Evolutionary conservation across 2,888 invertebrate genomes (phyloP).

Genomic region (Aspidiotus rigidus): DNA sequence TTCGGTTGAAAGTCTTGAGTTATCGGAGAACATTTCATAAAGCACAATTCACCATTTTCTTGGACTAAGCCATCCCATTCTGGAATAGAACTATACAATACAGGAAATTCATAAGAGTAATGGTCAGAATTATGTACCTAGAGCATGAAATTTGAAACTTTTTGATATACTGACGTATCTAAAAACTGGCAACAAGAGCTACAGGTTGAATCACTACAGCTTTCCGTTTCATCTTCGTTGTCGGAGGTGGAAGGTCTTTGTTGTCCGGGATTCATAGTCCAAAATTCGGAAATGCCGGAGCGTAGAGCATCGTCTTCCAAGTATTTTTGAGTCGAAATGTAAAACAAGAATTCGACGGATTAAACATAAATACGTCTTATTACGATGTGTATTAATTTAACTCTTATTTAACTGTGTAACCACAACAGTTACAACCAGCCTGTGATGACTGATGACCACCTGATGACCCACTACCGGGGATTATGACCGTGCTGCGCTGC

Average conservation of each 20-base stretch:
- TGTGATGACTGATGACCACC: no score
- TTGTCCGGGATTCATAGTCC: not conserved
- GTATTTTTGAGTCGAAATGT: no score
- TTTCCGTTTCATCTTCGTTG: not conserved
- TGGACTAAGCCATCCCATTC: constrained; percentile 60
- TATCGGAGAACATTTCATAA: constrained; percentile 39
- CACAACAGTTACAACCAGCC: no score
- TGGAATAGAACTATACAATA: constrained; percentile 50
- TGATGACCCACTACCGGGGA: no score
- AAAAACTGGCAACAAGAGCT: not conserved
- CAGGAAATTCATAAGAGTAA: not conserved
- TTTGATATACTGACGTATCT: not conserved
- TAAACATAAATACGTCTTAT: no score
- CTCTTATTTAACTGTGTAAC: no score
- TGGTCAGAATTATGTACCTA: not conserved
- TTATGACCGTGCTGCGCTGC: no score
- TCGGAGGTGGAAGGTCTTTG: not conserved
- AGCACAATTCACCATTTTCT: constrained; percentile 58
- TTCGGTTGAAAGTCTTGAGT: not conserved
- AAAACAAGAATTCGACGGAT: no score
- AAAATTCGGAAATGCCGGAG: not conserved
- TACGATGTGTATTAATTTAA: no score
- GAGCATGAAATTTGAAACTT: not conserved
- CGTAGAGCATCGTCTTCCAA: no score
- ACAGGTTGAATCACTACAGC: not conserved